Evolutionary conservation across 2,888 invertebrate species (phyloP), one percentile per base, ranked within the genome.

Genomic region (Acleris laterana): DNA sequence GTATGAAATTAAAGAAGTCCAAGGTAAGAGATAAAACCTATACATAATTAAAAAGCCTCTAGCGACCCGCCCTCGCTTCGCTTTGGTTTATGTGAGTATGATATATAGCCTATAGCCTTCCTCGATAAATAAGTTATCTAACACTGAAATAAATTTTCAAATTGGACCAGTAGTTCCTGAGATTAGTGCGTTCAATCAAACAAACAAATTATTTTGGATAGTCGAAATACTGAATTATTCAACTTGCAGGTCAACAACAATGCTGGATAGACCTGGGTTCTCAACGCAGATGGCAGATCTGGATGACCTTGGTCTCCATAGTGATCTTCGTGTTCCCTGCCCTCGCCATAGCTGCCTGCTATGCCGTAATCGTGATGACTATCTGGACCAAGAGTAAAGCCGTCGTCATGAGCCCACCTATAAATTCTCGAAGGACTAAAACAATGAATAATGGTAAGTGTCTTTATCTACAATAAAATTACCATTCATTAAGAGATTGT

Each of bases 261-360:
- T 98, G 98, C 85, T 98, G 98, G 98, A 98, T 98, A 76, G 97
- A 98, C 51, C 88, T 98, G 64, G 95, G 95, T 0, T 93, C 95
- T 0, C 94, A 95, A 0, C 93, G 94, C 82, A 94, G 96, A 62
- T 98, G 98, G 98, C 96, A 97, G 87, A 93, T 98, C 63, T 98
- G 98, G 93, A 96, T 98, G 96, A 96, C 96, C 0, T 82, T 97
- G 25, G 96, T 98, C 5, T 95, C 98, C 1, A 89, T 96, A 44
- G 95, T 96, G 69, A 94, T 98, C 46, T 98, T 98, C 87, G 95
- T 97, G 60, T 90, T 97, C 28, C 98, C 98, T 0, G 96, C 98
- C 0, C 79, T 98, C 62, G 96, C 98, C 73, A 98, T 98, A 70
- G 95, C 97, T 4, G 96, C 96, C 4, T 98, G 98, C 84, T 98